A percentile compares a stretch with the other conserved stretches of the same genome.
phyloP scores from a whole-genome alignment of 2,888 invertebrate species.

The Melinopterus prodromus region DNA sequence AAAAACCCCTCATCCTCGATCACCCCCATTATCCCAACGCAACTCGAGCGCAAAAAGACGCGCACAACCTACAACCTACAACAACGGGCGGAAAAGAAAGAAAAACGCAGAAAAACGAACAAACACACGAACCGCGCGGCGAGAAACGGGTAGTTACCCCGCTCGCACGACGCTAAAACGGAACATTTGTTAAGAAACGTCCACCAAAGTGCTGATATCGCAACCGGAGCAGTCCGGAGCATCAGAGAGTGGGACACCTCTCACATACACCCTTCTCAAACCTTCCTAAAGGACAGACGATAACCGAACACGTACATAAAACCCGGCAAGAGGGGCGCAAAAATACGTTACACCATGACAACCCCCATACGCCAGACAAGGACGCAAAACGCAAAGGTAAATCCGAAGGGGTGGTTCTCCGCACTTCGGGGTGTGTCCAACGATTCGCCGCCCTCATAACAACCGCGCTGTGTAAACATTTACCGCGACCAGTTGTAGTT shows the following conservation, averaged over 20 bases:
- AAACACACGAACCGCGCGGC: conserved; percentile 31
- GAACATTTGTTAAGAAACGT: conserved; percentile 38
- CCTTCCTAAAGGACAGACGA: conserved; percentile 35
- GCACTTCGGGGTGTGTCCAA: conserved; percentile 57
- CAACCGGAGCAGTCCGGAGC: conserved; percentile 19
- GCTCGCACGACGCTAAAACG: conserved; percentile 38
- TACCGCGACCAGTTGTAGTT: conserved; percentile 49
- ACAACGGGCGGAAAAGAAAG: neutral
- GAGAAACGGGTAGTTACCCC: conserved; percentile 35
- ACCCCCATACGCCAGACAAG: conserved; percentile 9
- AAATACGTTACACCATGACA: conserved; percentile 28
- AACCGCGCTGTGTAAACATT: conserved; percentile 50
- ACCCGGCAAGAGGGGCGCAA: conserved; percentile 25
- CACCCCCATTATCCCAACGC: neutral
- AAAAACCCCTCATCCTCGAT: neutral
- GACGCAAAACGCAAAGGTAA: conserved; percentile 41
- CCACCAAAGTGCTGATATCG: conserved; percentile 36
- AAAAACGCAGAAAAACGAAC: conserved; percentile 6
- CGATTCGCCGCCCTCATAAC: conserved; percentile 56
- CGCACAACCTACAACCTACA: neutral
- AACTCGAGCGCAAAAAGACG: neutral
- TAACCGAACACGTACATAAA: conserved; percentile 31
- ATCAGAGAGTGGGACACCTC: conserved; percentile 20
- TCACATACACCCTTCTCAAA: conserved; percentile 19
- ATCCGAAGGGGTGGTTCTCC: conserved; percentile 55